These are phyloP conservation scores for Corydoras sp. DNA, from an alignment of 2,113 vertebrate species.

Conservation along the genomic window DNA sequence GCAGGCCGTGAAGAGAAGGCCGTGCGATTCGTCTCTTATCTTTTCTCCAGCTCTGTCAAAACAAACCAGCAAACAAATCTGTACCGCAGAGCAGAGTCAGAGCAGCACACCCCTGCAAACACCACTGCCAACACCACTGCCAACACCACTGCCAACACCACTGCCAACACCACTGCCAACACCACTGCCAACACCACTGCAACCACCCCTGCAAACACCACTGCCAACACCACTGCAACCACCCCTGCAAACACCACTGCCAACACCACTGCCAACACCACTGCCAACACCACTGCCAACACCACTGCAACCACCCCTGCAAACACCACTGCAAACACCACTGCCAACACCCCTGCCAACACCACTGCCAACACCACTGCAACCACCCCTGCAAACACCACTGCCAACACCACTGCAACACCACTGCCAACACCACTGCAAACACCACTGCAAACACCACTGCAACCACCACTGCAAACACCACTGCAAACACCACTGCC, in stretches of 20 bases:
- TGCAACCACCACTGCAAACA: neutral
- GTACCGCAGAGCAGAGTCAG: slow-evolving; percentile 27
- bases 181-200: no score
- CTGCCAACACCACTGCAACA: no score
- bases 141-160: no score
- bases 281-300: neutral
- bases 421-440: neutral
- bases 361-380: neutral
- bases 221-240: no score
- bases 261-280: no score
- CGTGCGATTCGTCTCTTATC: slow-evolving; percentile 63
- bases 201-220: no score
- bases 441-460: neutral
- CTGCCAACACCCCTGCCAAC: neutral
- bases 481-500: neutral
- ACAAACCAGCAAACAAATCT: slow-evolving; percentile 22
- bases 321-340: neutral
- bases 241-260: no score
- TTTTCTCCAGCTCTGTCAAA: slow-evolving; percentile 4
- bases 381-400: no score
- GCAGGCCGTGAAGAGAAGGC: slow-evolving; percentile 57
- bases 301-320: neutral
- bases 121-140: slow-evolving; percentile 44
- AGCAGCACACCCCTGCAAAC: neutral
- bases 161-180: no score